Evolutionary conservation across 2,797 vertebrate species (phyloP).

Genomic region (Masticophis lateralis): DNA sequence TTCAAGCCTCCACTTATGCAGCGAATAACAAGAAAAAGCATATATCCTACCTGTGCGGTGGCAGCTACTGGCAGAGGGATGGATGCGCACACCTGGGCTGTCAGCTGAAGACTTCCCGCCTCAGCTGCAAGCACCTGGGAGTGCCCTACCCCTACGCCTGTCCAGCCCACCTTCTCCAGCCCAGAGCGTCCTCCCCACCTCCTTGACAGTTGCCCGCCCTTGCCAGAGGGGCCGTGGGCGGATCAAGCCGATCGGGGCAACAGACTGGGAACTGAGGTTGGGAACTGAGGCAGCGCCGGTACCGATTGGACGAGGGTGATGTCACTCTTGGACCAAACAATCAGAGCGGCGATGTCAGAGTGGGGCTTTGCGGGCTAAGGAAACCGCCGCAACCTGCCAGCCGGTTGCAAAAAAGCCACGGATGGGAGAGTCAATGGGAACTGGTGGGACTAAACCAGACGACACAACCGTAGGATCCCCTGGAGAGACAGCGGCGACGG

Average conservation of each 20-base stretch:
- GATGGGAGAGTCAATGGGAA: fast-evolving
- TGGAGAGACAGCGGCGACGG: neutral
- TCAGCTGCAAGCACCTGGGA: constrained; percentile 2
- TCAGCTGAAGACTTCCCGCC: constrained; percentile 1
- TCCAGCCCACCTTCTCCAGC: neutral
- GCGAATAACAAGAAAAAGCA: neutral
- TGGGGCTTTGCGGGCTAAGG: neutral
- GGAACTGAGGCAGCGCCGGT: neutral
- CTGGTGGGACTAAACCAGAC: neutral
- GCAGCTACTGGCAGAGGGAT: neutral
- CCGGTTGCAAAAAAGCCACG: neutral
- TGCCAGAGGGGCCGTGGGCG: constrained; percentile 4
- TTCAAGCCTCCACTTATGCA: neutral
- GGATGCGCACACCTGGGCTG: constrained; percentile 4
- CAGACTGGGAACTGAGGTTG: neutral
- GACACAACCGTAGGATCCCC: neutral
- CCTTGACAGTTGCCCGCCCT: neutral
- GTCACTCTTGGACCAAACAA: constrained; percentile 53
- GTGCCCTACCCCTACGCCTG: neutral
- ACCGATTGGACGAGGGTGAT: constrained; percentile 63
- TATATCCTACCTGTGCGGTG: constrained; percentile 44
- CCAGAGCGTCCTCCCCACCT: neutral
- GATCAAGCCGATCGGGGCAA: constrained; percentile 21
- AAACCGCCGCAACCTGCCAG: neutral
- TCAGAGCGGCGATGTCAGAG: neutral